These are phyloP conservation scores for Chaenogobius annularis DNA, from an alignment of 2,113 vertebrate genomes.

Conservation along the genomic window DNA sequence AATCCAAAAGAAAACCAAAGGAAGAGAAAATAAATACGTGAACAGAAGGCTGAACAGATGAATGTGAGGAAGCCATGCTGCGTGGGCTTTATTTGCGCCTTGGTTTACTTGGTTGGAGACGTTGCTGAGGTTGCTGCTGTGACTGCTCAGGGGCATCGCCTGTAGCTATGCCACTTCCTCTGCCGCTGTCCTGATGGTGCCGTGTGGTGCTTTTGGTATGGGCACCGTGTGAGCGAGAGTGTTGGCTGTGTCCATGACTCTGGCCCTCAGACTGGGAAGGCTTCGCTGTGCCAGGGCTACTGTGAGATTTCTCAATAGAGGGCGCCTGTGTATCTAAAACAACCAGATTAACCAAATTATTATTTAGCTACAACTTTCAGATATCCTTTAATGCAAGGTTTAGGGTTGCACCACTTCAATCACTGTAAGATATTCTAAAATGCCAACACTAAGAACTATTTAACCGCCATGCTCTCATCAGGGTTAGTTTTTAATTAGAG, in stretches of 20 bases:
- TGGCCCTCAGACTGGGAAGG: slow-evolving; percentile 92
- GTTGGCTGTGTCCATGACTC: slow-evolving; percentile 72
- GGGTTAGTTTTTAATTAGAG: slow-evolving; percentile 17
- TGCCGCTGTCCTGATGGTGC: slow-evolving; percentile 83
- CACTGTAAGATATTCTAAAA: slow-evolving; percentile 9
- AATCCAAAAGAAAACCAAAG: slow-evolving; percentile 30
- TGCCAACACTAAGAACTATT: not conserved
- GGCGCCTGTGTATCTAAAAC: slow-evolving; percentile 93
- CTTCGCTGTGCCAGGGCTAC: slow-evolving; percentile 95
- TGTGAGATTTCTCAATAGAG: slow-evolving; percentile 98
- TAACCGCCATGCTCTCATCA: slow-evolving; percentile 14
- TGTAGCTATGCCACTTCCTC: slow-evolving; percentile 77
- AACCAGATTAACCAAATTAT: slow-evolving; percentile 78
- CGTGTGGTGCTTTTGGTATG: slow-evolving; percentile 93
- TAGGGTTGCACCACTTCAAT: slow-evolving; percentile 12
- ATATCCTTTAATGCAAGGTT: slow-evolving; percentile 15
- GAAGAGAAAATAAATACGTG: slow-evolving; percentile 61
- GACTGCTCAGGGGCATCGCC: slow-evolving; percentile 88
- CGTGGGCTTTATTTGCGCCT: slow-evolving; percentile 93
- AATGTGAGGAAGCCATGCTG: slow-evolving; percentile 98
- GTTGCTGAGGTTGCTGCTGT: slow-evolving; percentile 87
- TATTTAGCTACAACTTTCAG: slow-evolving; percentile 22
- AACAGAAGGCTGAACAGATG: slow-evolving; percentile 86
- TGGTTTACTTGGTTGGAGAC: slow-evolving; percentile 98
- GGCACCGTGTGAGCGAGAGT: slow-evolving; percentile 88